phyloP scores from a whole-genome alignment of 2,113 vertebrate genomes.

The Hipposideros armiger region DNA sequence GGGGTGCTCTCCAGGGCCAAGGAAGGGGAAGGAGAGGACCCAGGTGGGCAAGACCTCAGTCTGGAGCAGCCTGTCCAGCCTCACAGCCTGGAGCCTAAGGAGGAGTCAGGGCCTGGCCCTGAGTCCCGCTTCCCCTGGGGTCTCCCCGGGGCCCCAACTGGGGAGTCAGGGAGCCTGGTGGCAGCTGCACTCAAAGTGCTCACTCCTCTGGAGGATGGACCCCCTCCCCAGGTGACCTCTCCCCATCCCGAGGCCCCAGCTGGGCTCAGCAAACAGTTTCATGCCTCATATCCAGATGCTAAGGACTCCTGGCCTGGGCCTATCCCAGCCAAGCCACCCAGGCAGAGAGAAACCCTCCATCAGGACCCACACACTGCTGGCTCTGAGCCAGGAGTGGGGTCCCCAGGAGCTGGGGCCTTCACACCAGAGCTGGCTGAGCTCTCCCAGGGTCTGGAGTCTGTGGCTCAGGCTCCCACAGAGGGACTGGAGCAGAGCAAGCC shows the following conservation, averaged over 20 bases:
- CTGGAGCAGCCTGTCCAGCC: background rate
- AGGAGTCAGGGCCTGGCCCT: rapidly evolving
- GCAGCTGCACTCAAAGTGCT: background rate
- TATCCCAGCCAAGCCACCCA: background rate
- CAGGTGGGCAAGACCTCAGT: rapidly evolving
- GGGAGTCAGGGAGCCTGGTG: background rate
- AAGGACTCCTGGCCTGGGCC: background rate
- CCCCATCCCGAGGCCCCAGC: background rate
- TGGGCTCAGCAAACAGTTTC: background rate
- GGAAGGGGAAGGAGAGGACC: background rate
- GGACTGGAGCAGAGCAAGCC: background rate
- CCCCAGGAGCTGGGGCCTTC: rapidly evolving
- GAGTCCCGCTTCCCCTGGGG: background rate
- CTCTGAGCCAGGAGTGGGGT: background rate
- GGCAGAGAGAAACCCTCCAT: background rate
- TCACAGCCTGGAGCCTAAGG: rapidly evolving
- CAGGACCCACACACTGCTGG: rapidly evolving
- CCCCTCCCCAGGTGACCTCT: background rate
- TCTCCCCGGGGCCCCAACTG: rapidly evolving
- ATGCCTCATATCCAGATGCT: background rate
- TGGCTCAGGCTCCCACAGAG: background rate
- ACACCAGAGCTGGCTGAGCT: background rate
- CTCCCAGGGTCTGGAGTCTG: background rate
- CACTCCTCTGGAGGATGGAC: background rate
- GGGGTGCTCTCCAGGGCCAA: rapidly evolving